A percentile compares a stretch with the other conserved stretches of the same genome.
phyloP scores from a whole-genome alignment of 2,113 vertebrate species.

The Sardina pilchardus region DNA sequence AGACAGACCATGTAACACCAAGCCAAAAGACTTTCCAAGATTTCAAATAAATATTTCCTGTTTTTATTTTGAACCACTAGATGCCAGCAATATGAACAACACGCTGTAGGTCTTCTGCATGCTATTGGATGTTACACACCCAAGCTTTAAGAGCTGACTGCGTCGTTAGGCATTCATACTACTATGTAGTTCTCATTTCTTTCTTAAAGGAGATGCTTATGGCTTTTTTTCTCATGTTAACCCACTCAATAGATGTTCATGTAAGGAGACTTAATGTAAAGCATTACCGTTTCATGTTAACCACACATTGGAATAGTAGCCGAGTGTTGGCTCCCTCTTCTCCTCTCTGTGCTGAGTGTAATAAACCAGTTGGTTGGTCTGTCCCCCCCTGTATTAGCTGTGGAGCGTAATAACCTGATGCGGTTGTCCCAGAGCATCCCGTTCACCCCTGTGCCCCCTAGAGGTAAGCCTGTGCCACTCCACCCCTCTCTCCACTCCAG shows the following conservation, averaged over 20 bases:
- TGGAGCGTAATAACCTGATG: conserved; percentile 99
- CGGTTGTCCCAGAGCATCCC: conserved; percentile 96
- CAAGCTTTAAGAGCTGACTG: neutral
- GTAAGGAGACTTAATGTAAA: neutral
- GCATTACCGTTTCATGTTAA: neutral
- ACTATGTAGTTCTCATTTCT: neutral
- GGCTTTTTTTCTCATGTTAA: neutral
- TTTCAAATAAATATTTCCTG: neutral
- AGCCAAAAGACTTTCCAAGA: neutral
- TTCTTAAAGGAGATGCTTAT: neutral
- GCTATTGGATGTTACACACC: neutral
- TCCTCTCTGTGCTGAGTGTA: conserved; percentile 18
- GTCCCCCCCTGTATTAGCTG: conserved; percentile 74
- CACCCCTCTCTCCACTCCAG: neutral
- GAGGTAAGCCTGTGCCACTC: conserved; percentile 77
- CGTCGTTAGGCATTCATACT: neutral
- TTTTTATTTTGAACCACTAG: neutral
- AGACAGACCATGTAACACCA: neutral
- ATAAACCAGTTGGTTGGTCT: conserved; percentile 41
- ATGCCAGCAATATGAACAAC: neutral
- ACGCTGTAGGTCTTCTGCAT: neutral
- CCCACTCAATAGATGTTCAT: neutral
- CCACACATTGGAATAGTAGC: neutral
- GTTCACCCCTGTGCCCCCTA: conserved; percentile 95
- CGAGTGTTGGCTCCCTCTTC: neutral